Evolutionary conservation across 1,140 invertebrate genomes (phyloP).

Genomic region (Trypoxylus dichotomus): DNA sequence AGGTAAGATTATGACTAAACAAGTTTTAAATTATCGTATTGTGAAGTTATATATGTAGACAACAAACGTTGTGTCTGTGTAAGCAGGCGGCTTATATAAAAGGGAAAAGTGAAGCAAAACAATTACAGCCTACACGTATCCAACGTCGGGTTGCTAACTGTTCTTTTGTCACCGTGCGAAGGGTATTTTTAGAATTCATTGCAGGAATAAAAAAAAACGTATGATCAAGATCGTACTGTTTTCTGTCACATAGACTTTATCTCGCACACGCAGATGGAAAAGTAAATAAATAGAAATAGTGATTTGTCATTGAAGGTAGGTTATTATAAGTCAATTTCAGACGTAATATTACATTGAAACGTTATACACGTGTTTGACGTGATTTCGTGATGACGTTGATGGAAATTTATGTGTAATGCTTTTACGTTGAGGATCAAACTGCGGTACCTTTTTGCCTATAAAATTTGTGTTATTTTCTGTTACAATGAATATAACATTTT

Average conservation of each 20-base stretch:
- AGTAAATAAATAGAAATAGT: conserved; percentile 1
- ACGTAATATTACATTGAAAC: neutral
- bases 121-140: neutral
- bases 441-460: too few species aligned
- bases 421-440: too few species aligned
- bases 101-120: conserved; percentile 9
- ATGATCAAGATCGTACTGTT: neutral
- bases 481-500: too few species aligned
- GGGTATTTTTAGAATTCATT: conserved; percentile 3
- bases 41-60: neutral
- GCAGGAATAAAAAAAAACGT: neutral
- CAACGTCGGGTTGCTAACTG: conserved; percentile 5
- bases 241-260: neutral
- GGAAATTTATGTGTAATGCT: too few species aligned
- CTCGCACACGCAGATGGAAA: neutral
- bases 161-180: neutral
- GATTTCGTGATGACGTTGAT: too few species aligned
- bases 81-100: conserved; percentile 14
- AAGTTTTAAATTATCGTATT: conserved; percentile 17
- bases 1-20: conserved; percentile 25
- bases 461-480: too few species aligned
- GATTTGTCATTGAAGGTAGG: conserved; percentile 6
- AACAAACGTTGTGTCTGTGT: neutral
- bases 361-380: neutral
- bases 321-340: neutral